A percentile compares a stretch with the other conserved stretches of the same genome.
phyloP scores from a whole-genome alignment of 2,797 vertebrate genomes.

The Lagocephalus sceleratus region DNA sequence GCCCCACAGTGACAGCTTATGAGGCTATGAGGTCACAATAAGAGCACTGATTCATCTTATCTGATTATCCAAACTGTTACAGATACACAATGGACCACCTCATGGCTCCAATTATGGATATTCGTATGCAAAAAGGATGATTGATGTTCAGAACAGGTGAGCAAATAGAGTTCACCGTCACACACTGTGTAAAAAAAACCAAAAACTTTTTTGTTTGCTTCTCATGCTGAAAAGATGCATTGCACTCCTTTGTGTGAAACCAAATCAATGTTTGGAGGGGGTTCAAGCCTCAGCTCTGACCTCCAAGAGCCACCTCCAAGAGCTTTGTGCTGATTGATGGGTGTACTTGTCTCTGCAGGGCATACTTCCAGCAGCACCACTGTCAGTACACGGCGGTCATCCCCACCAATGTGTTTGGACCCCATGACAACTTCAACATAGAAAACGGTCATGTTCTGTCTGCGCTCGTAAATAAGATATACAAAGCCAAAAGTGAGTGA shows the following conservation, averaged over 20 bases:
- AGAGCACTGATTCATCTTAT: background rate
- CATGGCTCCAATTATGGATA: slow-evolving; percentile 90
- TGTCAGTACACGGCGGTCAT: slow-evolving; percentile 81
- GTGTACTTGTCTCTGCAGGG: slow-evolving; percentile 59
- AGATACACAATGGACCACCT: slow-evolving; percentile 87
- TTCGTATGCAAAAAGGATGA: slow-evolving; percentile 89
- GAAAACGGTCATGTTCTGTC: slow-evolving; percentile 84
- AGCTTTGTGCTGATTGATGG: too few relatives aligned
- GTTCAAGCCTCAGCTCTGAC: too few relatives aligned
- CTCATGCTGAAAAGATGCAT: background rate
- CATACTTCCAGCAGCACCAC: slow-evolving; percentile 79
- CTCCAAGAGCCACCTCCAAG: too few relatives aligned
- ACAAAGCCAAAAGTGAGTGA: slow-evolving; percentile 53
- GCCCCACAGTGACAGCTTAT: too few relatives aligned
- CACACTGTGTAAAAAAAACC: too few relatives aligned
- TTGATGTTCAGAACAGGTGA: slow-evolving; percentile 87
- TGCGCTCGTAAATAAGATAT: slow-evolving; percentile 83
- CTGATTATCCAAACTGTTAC: background rate
- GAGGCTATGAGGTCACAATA: background rate
- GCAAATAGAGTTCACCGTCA: background rate
- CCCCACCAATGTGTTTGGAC: slow-evolving; percentile 85
- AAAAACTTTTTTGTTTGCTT: too few relatives aligned
- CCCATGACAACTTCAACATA: slow-evolving; percentile 84
- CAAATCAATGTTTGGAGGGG: background rate
- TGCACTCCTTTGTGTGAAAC: background rate